A percentile compares a stretch with the other conserved stretches of the same genome.
phyloP scores from a whole-genome alignment of 2,797 vertebrate genomes.

The Champsocephalus esox region DNA sequence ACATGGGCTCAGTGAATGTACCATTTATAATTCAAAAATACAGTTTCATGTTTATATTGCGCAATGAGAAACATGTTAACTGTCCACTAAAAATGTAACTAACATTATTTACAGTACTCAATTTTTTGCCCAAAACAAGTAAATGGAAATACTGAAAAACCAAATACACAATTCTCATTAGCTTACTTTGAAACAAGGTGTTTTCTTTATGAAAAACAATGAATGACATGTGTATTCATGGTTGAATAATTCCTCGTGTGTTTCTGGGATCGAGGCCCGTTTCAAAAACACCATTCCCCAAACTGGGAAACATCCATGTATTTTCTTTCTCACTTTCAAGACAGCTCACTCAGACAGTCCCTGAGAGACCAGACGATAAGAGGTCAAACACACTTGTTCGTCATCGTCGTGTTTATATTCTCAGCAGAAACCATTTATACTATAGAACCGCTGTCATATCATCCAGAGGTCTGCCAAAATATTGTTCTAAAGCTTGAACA shows the following conservation, averaged over 20 bases:
- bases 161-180: no score
- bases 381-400: conserved; percentile 42
- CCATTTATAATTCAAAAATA: not conserved
- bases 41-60: not conserved
- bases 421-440: conserved; percentile 40
- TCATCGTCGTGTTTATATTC: conserved; percentile 34
- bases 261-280: not conserved
- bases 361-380: conserved; percentile 18
- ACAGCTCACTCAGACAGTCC: conserved; percentile 12
- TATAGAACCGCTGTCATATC: conserved; percentile 9
- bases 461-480: conserved; percentile 41
- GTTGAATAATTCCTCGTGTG: not conserved
- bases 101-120: not conserved
- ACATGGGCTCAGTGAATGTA: not conserved
- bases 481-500: conserved; percentile 22
- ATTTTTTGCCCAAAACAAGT: not conserved
- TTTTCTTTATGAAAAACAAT: not conserved
- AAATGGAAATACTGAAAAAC: not conserved
- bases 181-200: no score
- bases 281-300: not conserved
- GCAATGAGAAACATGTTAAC: not conserved
- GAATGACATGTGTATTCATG: not conserved
- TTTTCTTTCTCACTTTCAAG: conserved; percentile 37
- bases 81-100: not conserved
- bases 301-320: conserved; percentile 6